A percentile compares a stretch with the other conserved stretches of the same genome.
phyloP scores from a whole-genome alignment of 2,888 invertebrate genomes.

The Cynaeus angustus region DNA sequence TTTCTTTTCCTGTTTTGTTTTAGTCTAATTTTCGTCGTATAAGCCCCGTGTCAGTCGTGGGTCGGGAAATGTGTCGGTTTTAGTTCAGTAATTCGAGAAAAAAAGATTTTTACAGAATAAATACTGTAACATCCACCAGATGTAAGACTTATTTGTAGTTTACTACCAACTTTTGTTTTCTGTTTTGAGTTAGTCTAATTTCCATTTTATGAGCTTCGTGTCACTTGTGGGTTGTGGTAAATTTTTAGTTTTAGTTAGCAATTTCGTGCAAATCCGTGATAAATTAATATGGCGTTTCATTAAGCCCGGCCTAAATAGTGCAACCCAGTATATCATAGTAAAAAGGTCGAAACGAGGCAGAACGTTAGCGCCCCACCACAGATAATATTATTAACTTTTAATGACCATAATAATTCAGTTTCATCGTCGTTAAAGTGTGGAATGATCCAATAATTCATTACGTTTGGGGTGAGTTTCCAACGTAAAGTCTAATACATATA shows the following conservation, averaged over 20 bases:
- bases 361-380: slow-evolving; percentile 41
- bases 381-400: slow-evolving; percentile 54
- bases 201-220: too few species aligned
- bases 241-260: background rate
- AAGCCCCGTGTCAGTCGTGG: too few species aligned
- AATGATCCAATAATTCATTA: slow-evolving; percentile 50
- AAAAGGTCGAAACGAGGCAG: slow-evolving; percentile 37
- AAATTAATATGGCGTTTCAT: slow-evolving; percentile 30
- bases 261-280: slow-evolving; percentile 12
- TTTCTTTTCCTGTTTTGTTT: too few species aligned
- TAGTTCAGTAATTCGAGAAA: too few species aligned
- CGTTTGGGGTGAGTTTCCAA: slow-evolving; percentile 32
- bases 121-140: too few species aligned
- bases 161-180: too few species aligned
- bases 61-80: too few species aligned
- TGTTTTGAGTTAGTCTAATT: too few species aligned
- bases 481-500: slow-evolving; percentile 48
- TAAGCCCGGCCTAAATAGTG: slow-evolving; percentile 13
- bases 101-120: too few species aligned
- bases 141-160: too few species aligned
- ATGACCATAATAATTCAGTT: slow-evolving; percentile 52
- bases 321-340: slow-evolving; percentile 34
- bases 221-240: too few species aligned
- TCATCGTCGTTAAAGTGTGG: slow-evolving; percentile 49
- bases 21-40: too few species aligned